Evolutionary conservation across 1,140 invertebrate species (phyloP), one percentile per base, ranked within the genome.

Genomic region (Caenorhabditis remanei): DNA sequence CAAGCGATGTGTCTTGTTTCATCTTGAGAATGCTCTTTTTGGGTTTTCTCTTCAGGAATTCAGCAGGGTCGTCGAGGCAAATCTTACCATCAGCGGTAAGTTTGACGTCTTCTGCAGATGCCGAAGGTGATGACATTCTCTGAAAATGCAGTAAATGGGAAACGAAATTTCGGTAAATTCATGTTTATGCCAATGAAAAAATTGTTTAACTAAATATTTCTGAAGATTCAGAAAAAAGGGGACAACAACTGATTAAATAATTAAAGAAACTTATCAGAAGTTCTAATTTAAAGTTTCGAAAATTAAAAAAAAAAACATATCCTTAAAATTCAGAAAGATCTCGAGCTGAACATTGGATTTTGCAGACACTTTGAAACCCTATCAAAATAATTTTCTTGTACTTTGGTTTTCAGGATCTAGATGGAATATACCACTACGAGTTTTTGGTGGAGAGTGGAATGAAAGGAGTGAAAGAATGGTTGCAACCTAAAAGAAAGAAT

Each of bases 21-120:
- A 89, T 88, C 83, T 92, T 92, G 16, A 92, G 86, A 85, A 92
- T 92, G 14, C 90, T 91, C 88, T 92, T 92, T 82, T 92, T 92
- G 24, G 91, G 91, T 63, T 92, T 87, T 63, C 92, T 75, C 63
- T 91, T 91, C 32, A 92, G 84, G 56, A 89, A 92, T 58, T 92
- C 89, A 40, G 90, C 89, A 4, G 91, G 91, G 83, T 92, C 88
- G 19, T 83, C 87, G 16, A 85, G 85, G 19, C 46, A 71, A 32
- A 85, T 85, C 50, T 85, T 85, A 75, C 85, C 85, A 58, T 63
- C 67, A 32, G 63, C 65, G 19, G 63, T 75, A 21, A 75, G 50
- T 43, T 85, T 55, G 67, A 85, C 85, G 21, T 85, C 50, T 32
- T 79, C 71, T 79, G 46, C 71, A 79, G 71, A 79, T 19, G 71